A percentile compares a stretch with the other conserved stretches of the same genome.
These are phyloP conservation scores for Myotis planiceps DNA, from an alignment of 2,797 vertebrate genomes.

Conservation along the genomic window DNA sequence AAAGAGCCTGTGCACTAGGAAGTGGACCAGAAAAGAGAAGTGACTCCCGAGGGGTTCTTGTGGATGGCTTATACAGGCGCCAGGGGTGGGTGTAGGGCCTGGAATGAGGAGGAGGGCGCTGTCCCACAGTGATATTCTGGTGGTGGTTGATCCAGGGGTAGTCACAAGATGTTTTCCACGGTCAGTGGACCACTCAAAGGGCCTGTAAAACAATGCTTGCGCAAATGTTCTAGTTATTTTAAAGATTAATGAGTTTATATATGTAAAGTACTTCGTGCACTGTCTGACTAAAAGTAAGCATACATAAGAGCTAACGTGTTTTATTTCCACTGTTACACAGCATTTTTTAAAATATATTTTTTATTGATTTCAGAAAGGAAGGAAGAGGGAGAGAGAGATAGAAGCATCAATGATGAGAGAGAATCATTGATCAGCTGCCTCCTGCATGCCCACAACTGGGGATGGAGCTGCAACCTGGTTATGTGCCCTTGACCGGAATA, in stretches of 20 bases:
- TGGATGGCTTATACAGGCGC: not conserved
- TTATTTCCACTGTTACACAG: not conserved
- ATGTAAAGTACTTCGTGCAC: not conserved
- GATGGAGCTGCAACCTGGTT: too few relatives aligned
- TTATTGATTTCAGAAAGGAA: too few relatives aligned
- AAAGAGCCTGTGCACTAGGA: not conserved
- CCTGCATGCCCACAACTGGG: too few relatives aligned
- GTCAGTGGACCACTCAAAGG: not conserved
- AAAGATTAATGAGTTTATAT: not conserved
- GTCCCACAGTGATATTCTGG: too few relatives aligned
- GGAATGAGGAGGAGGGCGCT: not conserved
- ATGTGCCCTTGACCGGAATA: too few relatives aligned
- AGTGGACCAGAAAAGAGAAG: not conserved
- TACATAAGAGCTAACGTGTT: not conserved
- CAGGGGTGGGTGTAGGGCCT: too few relatives aligned
- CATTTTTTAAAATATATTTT: not conserved
- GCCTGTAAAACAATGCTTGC: not conserved
- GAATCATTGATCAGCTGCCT: too few relatives aligned
- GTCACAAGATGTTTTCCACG: not conserved
- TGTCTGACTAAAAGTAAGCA: not conserved
- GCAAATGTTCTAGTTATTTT: not conserved
- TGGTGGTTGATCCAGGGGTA: not conserved
- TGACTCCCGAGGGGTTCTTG: not conserved
- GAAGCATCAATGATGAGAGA: too few relatives aligned
- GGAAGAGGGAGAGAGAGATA: too few relatives aligned